Conservation (phyloP, 2,888 invertebrate species). For the Dicyrtoma fusca region DNA sequence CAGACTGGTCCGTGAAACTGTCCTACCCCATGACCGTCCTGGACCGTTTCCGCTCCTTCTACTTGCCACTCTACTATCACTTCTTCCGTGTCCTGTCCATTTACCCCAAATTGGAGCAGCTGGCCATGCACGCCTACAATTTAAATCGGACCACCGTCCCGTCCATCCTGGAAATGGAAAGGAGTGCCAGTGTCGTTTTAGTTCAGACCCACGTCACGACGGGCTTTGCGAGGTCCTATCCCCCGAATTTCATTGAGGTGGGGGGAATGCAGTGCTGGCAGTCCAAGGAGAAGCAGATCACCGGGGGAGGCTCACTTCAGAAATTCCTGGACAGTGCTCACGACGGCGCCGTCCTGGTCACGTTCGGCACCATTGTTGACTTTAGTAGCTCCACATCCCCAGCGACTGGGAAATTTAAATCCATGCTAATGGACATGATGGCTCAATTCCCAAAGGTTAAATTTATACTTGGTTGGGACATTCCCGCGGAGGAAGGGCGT, state of each 20-base stretch:
- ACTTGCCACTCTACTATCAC: no score
- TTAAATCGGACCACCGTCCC: no score
- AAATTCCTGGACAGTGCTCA: slow-evolving; percentile 15
- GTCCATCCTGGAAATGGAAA: slow-evolving; percentile 40
- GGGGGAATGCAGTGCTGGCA: slow-evolving; percentile 44
- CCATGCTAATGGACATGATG: slow-evolving; percentile 40
- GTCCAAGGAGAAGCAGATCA: no score
- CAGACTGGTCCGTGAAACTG: no score
- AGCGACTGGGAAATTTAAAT: slow-evolving; percentile 30
- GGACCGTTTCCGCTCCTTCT: no score
- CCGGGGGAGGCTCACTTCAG: no score
- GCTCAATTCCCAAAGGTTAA: slow-evolving; percentile 39
- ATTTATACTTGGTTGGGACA: slow-evolving; percentile 52
- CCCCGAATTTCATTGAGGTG: no score
- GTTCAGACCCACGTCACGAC: slow-evolving; percentile 34
- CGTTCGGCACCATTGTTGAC: slow-evolving; percentile 35
- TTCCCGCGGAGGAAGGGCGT: slow-evolving; percentile 39
- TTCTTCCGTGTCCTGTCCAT: no score
- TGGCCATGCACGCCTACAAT: no score
- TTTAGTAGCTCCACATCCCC: no score
- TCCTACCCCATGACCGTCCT: no score
- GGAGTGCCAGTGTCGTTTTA: slow-evolving; percentile 35
- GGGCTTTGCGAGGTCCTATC: slow-evolving; percentile 37
- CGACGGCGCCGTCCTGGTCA: slow-evolving; percentile 14
- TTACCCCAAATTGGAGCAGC: no score